Base-by-base conservation (phyloP, 2,888 invertebrate species). In the Psylliodes chrysocephalus region DNA sequence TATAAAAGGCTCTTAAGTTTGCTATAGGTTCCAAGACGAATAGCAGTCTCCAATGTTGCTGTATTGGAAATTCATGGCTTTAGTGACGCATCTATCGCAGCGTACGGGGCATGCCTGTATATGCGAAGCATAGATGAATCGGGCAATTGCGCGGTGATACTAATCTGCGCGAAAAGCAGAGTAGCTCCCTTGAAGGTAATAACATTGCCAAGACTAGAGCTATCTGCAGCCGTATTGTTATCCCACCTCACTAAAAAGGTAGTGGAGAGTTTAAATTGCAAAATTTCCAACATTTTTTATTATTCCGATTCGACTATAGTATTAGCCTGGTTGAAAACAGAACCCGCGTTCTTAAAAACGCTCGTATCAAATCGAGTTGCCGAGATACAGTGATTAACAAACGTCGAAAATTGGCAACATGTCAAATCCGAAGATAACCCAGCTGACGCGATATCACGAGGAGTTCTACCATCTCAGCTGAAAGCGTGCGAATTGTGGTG, bases 281-380 rank as follows among this genome's bases (percentile, higher is more conserved):
- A 28, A 17, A 40, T 56, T n/a, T 10, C 28, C 4, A 12, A 12
- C 2, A 17, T 19, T 0, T 12, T 6, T 25, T 15, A 33, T 8
- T 59, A 51, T 49, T 44, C 59, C 1, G 59, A 59, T 17, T 59
- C 57, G 14, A 62, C 55, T 14, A 52, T 64, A 18, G 54, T 51
- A 0, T 28, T 64, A 5, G 8, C 46, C 4, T 67, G 67, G 67
- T 35, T 64, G 0, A 10, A n/a, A 2, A 7, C 14, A 1, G 17
- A 42, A 8, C 64, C 64, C 1, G 28, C 25, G 28, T 10, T 0
- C 1, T 28, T 33, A 12, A 55, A 61, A 1, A 62, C 42, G 1
- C 64, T 67, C 52, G 59, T 54, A 7, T 49, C 52, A 1, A 60
- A 67, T 44, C 15, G 67, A 7, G 46, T 67, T 0, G 7, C 61